Percentiles rank a stretch among this genome's conserved stretches.
Conservation (phyloP, 2,797 vertebrate species). For the Menidia menidia region DNA sequence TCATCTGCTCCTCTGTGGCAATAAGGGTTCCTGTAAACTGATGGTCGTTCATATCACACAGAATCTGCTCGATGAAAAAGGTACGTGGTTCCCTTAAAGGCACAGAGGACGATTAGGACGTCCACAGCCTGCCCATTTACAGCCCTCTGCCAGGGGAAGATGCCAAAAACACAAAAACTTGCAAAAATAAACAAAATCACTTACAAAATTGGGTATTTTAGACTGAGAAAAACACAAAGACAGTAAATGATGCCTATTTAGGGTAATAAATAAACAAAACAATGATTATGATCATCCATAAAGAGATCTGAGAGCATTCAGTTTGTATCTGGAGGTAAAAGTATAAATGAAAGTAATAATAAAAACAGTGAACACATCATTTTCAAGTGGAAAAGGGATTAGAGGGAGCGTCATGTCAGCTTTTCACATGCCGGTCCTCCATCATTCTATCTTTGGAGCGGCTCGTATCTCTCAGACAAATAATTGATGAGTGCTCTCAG, state of each 20-base stretch:
- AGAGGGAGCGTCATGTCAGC: conserved; percentile 3
- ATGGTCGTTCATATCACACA: conserved; percentile 66
- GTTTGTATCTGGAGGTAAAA: conserved; percentile 19
- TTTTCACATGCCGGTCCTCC: conserved; percentile 35
- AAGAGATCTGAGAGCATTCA: conserved; percentile 20
- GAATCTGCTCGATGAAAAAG: conserved; percentile 63
- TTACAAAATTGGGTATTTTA: conserved; percentile 9
- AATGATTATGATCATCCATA: too few relatives aligned
- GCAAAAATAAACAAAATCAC: conserved; percentile 5
- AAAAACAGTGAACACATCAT: conserved; percentile 5
- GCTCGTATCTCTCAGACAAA: conserved; percentile 47
- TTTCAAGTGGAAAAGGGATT: conserved; percentile 1
- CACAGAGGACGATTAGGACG: conserved; percentile 66
- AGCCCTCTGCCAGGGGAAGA: conserved; percentile 15
- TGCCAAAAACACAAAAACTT: not conserved
- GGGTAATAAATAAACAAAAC: conserved; percentile 13
- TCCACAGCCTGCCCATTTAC: conserved; percentile 54
- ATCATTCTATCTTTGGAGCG: conserved; percentile 60
- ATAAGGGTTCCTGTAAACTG: conserved; percentile 67
- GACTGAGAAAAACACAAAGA: conserved; percentile 13
- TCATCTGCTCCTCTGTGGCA: conserved; percentile 62
- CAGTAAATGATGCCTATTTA: conserved; percentile 22
- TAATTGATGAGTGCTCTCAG: conserved; percentile 60
- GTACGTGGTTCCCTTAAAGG: conserved; percentile 77
- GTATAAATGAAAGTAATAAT: conserved; percentile 6